Percentiles rank a stretch among this genome's conserved stretches.
These are phyloP conservation scores for Acanthopagrus latus DNA, from an alignment of 2,797 vertebrate species.

Conservation along the genomic window DNA sequence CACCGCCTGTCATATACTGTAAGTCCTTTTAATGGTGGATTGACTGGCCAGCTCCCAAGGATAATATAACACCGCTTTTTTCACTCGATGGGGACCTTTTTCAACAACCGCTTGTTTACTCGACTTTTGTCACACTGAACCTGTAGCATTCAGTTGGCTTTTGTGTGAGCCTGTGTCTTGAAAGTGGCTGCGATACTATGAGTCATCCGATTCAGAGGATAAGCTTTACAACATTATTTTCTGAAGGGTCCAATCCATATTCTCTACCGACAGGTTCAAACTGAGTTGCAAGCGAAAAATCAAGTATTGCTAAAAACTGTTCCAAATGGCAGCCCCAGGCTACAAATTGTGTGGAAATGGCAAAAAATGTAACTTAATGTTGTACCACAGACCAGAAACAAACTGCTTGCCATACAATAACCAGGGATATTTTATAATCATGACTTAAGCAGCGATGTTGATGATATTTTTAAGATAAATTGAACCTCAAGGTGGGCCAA, in stretches of 20 bases:
- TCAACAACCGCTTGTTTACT: conserved; percentile 13
- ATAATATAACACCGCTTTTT: conserved; percentile 12
- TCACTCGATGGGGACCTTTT: conserved; percentile 5
- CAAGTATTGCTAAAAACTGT: neutral
- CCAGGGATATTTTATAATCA: too few species aligned
- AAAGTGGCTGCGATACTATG: neutral
- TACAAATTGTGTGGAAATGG: neutral
- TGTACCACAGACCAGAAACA: too few species aligned
- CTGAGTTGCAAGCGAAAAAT: neutral
- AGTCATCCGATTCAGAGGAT: conserved; percentile 7
- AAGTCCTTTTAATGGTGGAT: conserved; percentile 8
- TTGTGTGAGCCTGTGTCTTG: neutral
- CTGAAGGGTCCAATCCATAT: neutral
- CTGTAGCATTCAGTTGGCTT: neutral
- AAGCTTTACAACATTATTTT: conserved; percentile 7
- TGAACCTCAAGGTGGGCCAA: too few species aligned
- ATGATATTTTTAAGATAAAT: too few species aligned
- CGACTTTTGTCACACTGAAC: conserved; percentile 1
- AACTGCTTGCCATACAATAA: too few species aligned
- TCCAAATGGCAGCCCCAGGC: neutral
- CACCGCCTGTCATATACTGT: conserved; percentile 16
- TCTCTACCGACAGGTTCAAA: neutral
- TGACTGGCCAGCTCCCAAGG: conserved; percentile 12
- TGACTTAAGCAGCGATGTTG: too few species aligned
- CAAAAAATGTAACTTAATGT: too few species aligned